These are phyloP conservation scores for Galaxea fascicularis DNA, from an alignment of 92 coral and sea anemone species.

Conservation along the genomic window DNA sequence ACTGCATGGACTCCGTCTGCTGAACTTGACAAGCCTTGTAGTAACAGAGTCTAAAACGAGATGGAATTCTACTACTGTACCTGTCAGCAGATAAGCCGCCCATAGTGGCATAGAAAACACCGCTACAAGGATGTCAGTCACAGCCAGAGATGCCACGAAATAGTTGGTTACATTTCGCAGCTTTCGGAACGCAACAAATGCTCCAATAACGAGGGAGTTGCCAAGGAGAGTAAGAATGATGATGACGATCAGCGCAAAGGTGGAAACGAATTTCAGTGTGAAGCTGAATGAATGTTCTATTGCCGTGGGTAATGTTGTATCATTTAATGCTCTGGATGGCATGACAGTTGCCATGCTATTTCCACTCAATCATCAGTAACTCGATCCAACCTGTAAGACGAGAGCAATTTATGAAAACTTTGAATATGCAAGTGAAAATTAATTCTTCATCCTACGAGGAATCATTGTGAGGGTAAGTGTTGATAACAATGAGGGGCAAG, in stretches of 20 bases:
- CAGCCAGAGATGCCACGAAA: constrained; percentile 82
- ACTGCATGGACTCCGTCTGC: too few relatives aligned
- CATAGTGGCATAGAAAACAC: constrained; percentile 93
- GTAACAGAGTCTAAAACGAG: too few relatives aligned
- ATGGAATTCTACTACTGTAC: not conserved
- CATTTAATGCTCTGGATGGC: constrained; percentile 20
- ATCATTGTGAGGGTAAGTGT: too few relatives aligned
- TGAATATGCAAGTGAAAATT: too few relatives aligned
- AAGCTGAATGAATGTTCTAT: constrained; percentile 49
- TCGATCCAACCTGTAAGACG: not conserved
- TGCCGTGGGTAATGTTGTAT: not conserved
- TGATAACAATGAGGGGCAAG: too few relatives aligned
- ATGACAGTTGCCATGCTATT: constrained; percentile 26
- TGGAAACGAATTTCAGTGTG: constrained; percentile 69
- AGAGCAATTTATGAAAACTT: too few relatives aligned
- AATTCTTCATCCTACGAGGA: too few relatives aligned
- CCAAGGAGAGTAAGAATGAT: constrained; percentile 78
- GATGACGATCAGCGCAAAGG: constrained; percentile 65
- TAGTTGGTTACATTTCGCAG: constrained; percentile 84
- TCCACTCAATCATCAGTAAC: not conserved
- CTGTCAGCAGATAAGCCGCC: constrained; percentile 80
- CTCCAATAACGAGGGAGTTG: constrained; percentile 81
- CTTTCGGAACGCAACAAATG: constrained; percentile 79
- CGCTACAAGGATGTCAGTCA: constrained; percentile 87
- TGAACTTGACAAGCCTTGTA: too few relatives aligned